These are phyloP conservation scores for Stenodema calcarata DNA, from an alignment of 2,888 invertebrate genomes.

Conservation along the genomic window DNA sequence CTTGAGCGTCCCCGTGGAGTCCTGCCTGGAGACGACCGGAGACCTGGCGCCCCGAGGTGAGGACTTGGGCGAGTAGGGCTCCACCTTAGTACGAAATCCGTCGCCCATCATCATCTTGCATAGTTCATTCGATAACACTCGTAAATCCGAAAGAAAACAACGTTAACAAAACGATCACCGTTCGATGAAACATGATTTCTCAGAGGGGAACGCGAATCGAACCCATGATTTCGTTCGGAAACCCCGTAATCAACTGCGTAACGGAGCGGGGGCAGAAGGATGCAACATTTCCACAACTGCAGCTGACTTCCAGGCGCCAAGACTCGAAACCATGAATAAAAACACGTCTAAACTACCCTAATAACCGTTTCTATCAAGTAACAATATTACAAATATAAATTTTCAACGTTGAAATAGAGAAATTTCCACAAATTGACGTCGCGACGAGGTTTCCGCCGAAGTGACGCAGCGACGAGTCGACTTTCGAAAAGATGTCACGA, in stretches of 20 bases:
- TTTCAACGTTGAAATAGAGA: neutral
- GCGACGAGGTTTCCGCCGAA: too few relatives aligned
- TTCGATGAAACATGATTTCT: neutral
- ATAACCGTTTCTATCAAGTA: neutral
- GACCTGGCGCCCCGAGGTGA: slow-evolving; percentile 92
- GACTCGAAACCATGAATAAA: neutral
- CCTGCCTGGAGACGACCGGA: slow-evolving; percentile 93
- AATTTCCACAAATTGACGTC: neutral
- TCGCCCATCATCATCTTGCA: slow-evolving; percentile 79
- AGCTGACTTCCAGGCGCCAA: neutral
- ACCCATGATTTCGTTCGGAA: neutral
- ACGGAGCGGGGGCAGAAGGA: neutral
- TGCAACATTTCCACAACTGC: neutral
- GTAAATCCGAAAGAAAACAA: neutral
- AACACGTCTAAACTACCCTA: neutral
- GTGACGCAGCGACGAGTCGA: too few relatives aligned
- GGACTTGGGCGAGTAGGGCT: slow-evolving; percentile 93
- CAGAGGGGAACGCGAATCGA: neutral
- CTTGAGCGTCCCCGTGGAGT: slow-evolving; percentile 96
- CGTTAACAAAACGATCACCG: neutral
- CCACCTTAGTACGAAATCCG: slow-evolving; percentile 85
- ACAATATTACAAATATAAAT: neutral
- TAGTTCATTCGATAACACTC: slow-evolving; percentile 1
- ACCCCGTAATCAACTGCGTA: neutral
- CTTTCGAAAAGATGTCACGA: neutral